These are phyloP conservation scores for Allolobophora icterica DNA, from an alignment of 2,888 invertebrate genomes.

Conservation along the genomic window DNA sequence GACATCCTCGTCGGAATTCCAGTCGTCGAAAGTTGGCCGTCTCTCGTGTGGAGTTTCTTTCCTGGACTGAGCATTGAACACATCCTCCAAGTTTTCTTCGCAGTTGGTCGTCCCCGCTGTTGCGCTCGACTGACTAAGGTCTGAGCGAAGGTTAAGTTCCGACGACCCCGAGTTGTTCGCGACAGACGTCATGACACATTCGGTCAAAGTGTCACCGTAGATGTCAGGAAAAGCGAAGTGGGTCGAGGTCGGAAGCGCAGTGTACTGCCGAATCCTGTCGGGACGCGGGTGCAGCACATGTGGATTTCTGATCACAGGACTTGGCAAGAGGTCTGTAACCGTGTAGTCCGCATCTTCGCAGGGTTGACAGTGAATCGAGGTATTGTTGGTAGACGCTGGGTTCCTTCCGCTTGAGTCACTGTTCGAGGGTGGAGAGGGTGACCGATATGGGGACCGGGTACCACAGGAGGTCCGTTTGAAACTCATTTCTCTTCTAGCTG, in stretches of 20 bases:
- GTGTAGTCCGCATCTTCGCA: slow-evolving; percentile 5
- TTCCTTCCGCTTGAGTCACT: not conserved
- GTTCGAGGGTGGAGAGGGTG: not conserved
- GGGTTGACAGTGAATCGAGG: not conserved
- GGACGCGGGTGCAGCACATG: not conserved
- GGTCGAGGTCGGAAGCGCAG: not conserved
- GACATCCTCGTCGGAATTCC: not conserved
- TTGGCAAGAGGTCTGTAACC: not conserved
- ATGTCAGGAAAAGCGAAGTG: not conserved
- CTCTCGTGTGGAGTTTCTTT: not conserved
- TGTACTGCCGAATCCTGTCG: not conserved
- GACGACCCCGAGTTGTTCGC: not conserved
- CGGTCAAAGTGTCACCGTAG: not conserved
- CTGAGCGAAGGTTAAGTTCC: not conserved
- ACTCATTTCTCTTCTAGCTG: not conserved
- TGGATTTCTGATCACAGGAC: not conserved
- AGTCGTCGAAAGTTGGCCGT: not conserved
- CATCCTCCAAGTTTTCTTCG: not conserved
- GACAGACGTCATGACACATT: not conserved
- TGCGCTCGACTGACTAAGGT: not conserved
- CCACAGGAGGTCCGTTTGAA: not conserved
- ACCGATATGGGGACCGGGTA: not conserved
- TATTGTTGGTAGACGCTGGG: not conserved
- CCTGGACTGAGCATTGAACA: not conserved
- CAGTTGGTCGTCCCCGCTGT: not conserved